Conservation (phyloP, 2,888 invertebrate species). For the Agapetus fuscipes region DNA sequence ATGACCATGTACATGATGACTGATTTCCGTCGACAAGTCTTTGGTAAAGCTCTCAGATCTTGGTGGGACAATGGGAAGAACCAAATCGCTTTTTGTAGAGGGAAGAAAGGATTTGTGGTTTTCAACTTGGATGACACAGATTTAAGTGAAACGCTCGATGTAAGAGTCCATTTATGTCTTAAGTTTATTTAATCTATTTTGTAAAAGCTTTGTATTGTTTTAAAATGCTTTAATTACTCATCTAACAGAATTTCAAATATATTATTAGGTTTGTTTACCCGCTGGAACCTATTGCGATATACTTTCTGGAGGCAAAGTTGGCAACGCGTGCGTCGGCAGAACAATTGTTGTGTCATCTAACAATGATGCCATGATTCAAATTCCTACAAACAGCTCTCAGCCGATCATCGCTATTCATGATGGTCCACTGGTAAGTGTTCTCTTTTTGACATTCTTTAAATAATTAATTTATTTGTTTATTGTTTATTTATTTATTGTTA, state of each 20-base stretch:
- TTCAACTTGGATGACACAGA: slow-evolving; percentile 57
- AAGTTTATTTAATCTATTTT: background rate
- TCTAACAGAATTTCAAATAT: no score
- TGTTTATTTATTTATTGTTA: no score
- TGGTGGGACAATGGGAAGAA: slow-evolving; percentile 77
- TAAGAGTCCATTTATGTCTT: slow-evolving; percentile 23
- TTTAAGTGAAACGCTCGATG: slow-evolving; percentile 47
- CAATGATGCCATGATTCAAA: background rate
- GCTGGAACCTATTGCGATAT: slow-evolving; percentile 61
- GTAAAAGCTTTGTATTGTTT: background rate
- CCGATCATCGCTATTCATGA: background rate
- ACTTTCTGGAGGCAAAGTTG: slow-evolving; percentile 40
- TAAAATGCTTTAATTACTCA: background rate
- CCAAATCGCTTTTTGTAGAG: slow-evolving; percentile 74
- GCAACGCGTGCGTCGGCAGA: slow-evolving; percentile 45
- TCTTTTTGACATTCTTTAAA: no score
- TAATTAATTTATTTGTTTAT: no score
- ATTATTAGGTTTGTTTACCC: slow-evolving; percentile 40
- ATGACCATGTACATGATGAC: slow-evolving; percentile 71
- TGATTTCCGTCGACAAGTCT: slow-evolving; percentile 57
- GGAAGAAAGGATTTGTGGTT: slow-evolving; percentile 60
- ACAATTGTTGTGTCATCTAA: slow-evolving; percentile 34
- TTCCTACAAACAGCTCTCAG: background rate
- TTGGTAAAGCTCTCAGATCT: slow-evolving; percentile 40
- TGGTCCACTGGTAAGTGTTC: background rate